Evolutionary conservation across 53 echinoderm and acorn worm species (phyloP).

Genomic region (Luidia sarsii): DNA sequence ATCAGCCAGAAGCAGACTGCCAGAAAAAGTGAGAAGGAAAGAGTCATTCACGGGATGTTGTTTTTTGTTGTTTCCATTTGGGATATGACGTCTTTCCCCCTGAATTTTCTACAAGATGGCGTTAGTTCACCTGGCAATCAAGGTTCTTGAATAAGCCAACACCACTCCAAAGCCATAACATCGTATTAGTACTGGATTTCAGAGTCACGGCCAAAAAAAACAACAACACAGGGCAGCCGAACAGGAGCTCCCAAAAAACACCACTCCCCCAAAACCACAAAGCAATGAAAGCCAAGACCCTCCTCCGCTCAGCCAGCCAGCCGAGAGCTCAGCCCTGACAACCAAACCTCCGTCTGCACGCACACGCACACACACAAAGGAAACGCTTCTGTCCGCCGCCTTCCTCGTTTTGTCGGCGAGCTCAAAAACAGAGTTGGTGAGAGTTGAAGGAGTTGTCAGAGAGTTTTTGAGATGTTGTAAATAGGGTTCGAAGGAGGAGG

Average conservation of each 20-base stretch:
- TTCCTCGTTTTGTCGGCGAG: too few species aligned
- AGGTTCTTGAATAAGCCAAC: conserved; percentile 5
- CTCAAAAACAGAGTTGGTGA: not conserved
- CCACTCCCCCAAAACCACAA: too few species aligned
- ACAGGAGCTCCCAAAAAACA: conserved; percentile 7
- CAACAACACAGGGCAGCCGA: too few species aligned
- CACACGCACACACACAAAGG: conserved; percentile 3
- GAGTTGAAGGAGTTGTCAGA: conserved; percentile 12
- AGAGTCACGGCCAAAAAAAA: conserved; percentile 6
- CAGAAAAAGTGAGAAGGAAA: too few species aligned
- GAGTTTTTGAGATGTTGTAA: conserved; percentile 29
- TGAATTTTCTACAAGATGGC: not conserved
- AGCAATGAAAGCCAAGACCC: not conserved
- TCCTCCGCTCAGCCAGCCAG: not conserved
- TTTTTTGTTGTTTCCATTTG: too few species aligned
- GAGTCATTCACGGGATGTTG: too few species aligned
- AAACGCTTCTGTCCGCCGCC: not conserved
- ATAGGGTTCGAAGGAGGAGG: not conserved
- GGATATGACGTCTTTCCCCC: too few species aligned
- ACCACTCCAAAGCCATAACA: conserved; percentile 41
- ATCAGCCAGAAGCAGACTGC: too few species aligned
- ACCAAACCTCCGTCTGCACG: not conserved
- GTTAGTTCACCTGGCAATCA: not conserved
- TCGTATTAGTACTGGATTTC: conserved; percentile 29
- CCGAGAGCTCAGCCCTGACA: not conserved